Percentiles rank a stretch among this genome's conserved stretches.
Conservation (phyloP, 2,797 vertebrate species). For the Xenentodon cancila region DNA sequence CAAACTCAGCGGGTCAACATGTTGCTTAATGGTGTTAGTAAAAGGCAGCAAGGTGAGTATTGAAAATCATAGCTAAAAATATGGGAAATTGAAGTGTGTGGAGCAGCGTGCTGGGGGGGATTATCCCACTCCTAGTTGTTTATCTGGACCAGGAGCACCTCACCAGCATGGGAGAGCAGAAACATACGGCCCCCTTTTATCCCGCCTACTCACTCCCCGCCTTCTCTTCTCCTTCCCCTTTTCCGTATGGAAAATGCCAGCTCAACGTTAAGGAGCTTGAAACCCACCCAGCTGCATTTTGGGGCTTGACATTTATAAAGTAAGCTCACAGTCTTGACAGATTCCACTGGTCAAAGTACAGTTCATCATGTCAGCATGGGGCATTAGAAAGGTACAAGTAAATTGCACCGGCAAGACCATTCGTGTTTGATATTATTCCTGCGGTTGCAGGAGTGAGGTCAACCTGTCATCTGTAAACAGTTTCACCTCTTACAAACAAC, state of each 20-base stretch:
- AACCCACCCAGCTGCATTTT: conserved; percentile 38
- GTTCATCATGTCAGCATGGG: conserved; percentile 22
- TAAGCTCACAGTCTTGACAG: conserved; percentile 29
- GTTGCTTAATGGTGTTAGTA: conserved; percentile 62
- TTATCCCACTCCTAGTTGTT: conserved; percentile 69
- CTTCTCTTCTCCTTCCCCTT: conserved; percentile 26
- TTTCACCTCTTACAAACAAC: conserved; percentile 28
- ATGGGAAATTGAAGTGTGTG: conserved; percentile 60
- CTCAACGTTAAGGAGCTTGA: conserved; percentile 22
- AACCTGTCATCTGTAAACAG: conserved; percentile 19
- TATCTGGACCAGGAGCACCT: conserved; percentile 63
- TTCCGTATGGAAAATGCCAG: conserved; percentile 35
- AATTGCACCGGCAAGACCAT: conserved; percentile 35
- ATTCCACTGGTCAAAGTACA: conserved; percentile 43
- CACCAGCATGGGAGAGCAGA: conserved; percentile 56
- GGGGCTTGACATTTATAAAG: conserved; percentile 39
- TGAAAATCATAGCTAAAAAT: conserved; percentile 68
- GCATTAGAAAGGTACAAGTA: conserved; percentile 28
- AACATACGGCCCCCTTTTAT: conserved; percentile 66
- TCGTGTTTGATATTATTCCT: conserved; percentile 23
- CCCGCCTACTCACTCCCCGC: conserved; percentile 53
- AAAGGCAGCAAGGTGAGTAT: conserved; percentile 57
- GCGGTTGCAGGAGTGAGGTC: conserved; percentile 38
- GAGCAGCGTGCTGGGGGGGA: conserved; percentile 67
- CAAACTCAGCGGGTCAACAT: conserved; percentile 60